A percentile compares a stretch with the other conserved stretches of the same genome.
Conservation (phyloP, 2,888 invertebrate genomes). For the Anorthoa munda region DNA sequence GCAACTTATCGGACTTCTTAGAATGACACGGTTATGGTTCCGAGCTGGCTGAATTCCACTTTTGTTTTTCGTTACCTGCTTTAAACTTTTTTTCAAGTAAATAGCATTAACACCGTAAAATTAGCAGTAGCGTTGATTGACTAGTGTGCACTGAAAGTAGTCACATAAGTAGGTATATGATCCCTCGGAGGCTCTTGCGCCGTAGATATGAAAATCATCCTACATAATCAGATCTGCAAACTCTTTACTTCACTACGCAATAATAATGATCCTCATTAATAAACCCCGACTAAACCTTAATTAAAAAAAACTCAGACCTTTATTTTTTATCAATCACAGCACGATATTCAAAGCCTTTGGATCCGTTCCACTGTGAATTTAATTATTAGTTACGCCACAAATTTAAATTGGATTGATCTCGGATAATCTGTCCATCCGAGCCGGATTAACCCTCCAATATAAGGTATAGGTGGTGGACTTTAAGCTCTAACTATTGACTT, state of each 20-base stretch:
- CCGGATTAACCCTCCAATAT: constrained; percentile 48
- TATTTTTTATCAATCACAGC: constrained; percentile 51
- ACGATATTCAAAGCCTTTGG: constrained; percentile 58
- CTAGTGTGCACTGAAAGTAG: no score
- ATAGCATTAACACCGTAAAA: no score
- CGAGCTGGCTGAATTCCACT: no score
- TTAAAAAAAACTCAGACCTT: constrained; percentile 14
- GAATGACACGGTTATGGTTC: no score
- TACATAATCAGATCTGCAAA: neutral
- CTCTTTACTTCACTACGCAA: neutral
- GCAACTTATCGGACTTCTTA: no score
- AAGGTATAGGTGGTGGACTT: constrained; percentile 36
- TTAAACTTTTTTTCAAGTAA: no score
- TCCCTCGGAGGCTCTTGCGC: no score
- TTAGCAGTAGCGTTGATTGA: no score
- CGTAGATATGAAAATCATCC: no score
- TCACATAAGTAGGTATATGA: no score
- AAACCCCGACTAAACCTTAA: neutral
- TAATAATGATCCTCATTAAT: constrained; percentile 26
- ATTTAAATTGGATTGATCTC: constrained; percentile 72
- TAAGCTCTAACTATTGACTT: constrained; percentile 53
- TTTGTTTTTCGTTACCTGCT: no score
- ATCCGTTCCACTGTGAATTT: constrained; percentile 69
- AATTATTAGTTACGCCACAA: constrained; percentile 73
- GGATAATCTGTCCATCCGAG: constrained; percentile 69